A percentile compares a stretch with the other conserved stretches of the same genome.
These are phyloP conservation scores for Columba janthina DNA, from an alignment of 2,113 vertebrate genomes.

Conservation along the genomic window DNA sequence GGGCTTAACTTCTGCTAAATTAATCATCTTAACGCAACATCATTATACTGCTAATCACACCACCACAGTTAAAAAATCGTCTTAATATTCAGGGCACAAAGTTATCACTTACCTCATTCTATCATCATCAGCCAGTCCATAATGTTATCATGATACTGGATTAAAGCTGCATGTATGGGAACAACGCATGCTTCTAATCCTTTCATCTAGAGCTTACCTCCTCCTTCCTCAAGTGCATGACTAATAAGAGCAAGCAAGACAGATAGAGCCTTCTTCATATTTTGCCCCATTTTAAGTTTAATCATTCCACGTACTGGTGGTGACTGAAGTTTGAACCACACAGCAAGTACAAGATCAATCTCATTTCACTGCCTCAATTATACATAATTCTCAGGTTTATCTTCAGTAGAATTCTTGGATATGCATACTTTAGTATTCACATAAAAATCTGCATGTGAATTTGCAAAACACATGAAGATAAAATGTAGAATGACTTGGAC, in stretches of 20 bases:
- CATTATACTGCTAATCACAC: not conserved
- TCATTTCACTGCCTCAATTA: not conserved
- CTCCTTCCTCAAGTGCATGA: not conserved
- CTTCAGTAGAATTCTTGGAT: not conserved
- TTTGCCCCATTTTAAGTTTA: not conserved
- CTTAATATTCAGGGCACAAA: conserved; percentile 1
- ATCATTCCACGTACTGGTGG: not conserved
- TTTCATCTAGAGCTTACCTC: conserved; percentile 2
- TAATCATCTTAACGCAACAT: too few relatives aligned
- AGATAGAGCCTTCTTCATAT: not conserved
- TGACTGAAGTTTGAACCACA: not conserved
- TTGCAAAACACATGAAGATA: not conserved
- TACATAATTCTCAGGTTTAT: not conserved
- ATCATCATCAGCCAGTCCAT: not conserved
- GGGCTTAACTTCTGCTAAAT: too few relatives aligned
- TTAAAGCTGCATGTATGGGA: conserved; percentile 25
- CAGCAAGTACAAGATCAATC: not conserved
- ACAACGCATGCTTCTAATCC: not conserved
- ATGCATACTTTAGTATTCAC: not conserved
- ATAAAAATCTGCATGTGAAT: not conserved
- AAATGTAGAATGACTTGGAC: not conserved
- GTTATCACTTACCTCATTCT: not conserved
- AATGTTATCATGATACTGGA: not conserved
- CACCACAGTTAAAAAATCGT: not conserved
- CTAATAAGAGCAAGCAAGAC: not conserved